Percentiles rank a stretch among this genome's conserved stretches.
Conservation (phyloP, 2,888 invertebrate species). For the Stenoptilia bipunctidactyla region DNA sequence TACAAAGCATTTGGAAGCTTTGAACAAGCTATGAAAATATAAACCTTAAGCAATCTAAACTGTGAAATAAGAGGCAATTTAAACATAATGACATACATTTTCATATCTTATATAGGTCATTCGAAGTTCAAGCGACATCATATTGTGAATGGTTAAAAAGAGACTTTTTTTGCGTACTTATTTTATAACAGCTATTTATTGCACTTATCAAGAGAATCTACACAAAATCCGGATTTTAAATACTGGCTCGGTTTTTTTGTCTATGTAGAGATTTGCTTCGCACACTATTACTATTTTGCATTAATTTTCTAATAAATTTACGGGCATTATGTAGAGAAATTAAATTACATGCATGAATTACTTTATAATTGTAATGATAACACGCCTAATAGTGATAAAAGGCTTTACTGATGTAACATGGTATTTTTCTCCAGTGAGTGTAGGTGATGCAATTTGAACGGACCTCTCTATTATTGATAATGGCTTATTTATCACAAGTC, state of each 20-base stretch:
- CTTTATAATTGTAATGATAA: no score
- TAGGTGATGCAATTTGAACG: no score
- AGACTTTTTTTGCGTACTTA: conserved; percentile 24
- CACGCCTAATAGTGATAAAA: no score
- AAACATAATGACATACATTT: conserved; percentile 6
- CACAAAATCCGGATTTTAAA: conserved; percentile 63
- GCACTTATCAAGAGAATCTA: conserved; percentile 54
- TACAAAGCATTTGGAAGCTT: neutral
- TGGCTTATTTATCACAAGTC: no score
- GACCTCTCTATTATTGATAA: no score
- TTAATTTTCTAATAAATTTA: neutral
- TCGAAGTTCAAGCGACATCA: neutral
- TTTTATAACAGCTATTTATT: conserved; percentile 51
- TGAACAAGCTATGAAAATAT: neutral
- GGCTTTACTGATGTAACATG: no score
- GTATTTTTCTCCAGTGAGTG: no score
- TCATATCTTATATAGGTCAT: conserved; percentile 7
- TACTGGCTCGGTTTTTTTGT: conserved; percentile 54
- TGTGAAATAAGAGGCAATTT: neutral
- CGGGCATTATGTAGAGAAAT: neutral
- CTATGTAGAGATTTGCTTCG: conserved; percentile 23
- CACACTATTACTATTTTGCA: neutral
- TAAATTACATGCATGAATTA: conserved; percentile 4
- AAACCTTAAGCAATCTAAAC: no score
- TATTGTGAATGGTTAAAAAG: neutral